Evolutionary conservation across 2,888 invertebrate species (phyloP).

Genomic region (Aphelenchoides bicaudatus): DNA sequence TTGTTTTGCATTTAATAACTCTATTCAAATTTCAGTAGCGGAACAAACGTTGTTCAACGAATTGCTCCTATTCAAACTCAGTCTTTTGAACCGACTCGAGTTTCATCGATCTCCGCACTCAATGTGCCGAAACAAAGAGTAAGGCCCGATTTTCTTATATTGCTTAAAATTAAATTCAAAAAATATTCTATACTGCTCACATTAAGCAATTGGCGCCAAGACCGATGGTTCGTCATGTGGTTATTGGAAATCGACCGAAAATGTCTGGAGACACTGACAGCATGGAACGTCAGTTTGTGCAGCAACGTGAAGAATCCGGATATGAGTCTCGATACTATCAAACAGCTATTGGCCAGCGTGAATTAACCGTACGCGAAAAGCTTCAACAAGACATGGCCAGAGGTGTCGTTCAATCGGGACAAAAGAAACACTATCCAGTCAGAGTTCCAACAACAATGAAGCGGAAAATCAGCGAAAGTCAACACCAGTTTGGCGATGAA

Average conservation of each 20-base stretch:
- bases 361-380: conserved; percentile 12
- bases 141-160: too few species aligned
- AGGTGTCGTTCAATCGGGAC: neutral
- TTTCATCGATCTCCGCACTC: too few species aligned
- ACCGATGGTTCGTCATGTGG: neutral
- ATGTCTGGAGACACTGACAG: neutral
- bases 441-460: neutral
- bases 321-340: neutral
- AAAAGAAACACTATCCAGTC: neutral
- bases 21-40: too few species aligned
- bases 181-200: too few species aligned
- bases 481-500: neutral
- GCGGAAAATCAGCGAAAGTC: neutral
- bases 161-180: too few species aligned
- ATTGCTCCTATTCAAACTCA: too few species aligned
- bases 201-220: too few species aligned
- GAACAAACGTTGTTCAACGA: too few species aligned
- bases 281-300: neutral
- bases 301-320: neutral
- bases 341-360: neutral
- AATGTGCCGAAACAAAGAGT: too few species aligned
- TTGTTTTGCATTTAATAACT: too few species aligned
- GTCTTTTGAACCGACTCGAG: too few species aligned
- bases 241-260: neutral
- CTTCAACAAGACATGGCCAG: neutral